Percentiles rank a stretch among this genome's conserved stretches.
These are phyloP conservation scores for Akabosia matsudoensis DNA, from an alignment of 1,140 invertebrate species.

Conservation along the genomic window DNA sequence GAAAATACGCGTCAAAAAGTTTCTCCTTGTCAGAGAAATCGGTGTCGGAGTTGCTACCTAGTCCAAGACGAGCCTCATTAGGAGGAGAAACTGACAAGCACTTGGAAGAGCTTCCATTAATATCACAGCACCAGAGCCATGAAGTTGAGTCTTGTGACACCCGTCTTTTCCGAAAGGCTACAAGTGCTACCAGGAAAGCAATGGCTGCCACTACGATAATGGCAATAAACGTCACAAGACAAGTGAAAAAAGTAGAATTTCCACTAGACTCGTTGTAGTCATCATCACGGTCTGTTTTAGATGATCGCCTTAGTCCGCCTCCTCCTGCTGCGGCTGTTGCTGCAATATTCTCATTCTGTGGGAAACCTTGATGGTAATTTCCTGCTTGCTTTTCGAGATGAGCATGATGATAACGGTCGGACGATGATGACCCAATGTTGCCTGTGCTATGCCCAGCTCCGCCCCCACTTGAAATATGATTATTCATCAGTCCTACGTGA, in stretches of 20 bases:
- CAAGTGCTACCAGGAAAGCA: background rate
- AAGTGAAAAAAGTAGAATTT: slow-evolving; percentile 9
- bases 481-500: background rate
- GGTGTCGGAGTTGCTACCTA: background rate
- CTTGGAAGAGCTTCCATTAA: slow-evolving; percentile 1
- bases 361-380: slow-evolving; percentile 13
- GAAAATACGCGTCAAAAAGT: slow-evolving; percentile 86
- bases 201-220: slow-evolving; percentile 27
- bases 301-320: background rate
- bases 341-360: slow-evolving; percentile 14
- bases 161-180: background rate
- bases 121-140: background rate
- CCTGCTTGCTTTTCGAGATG: background rate
- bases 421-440: slow-evolving; percentile 11
- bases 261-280: background rate
- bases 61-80: background rate
- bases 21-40: slow-evolving; percentile 68
- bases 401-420: slow-evolving; percentile 14
- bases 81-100: background rate
- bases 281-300: background rate
- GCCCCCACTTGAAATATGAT: slow-evolving; percentile 23
- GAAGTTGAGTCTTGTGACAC: background rate
- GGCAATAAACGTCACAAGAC: slow-evolving; percentile 28
- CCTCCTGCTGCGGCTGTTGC: background rate
- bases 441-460: slow-evolving; percentile 6